Conservation (phyloP, 2,113 vertebrate species). For the Trichechus manatus region DNA sequence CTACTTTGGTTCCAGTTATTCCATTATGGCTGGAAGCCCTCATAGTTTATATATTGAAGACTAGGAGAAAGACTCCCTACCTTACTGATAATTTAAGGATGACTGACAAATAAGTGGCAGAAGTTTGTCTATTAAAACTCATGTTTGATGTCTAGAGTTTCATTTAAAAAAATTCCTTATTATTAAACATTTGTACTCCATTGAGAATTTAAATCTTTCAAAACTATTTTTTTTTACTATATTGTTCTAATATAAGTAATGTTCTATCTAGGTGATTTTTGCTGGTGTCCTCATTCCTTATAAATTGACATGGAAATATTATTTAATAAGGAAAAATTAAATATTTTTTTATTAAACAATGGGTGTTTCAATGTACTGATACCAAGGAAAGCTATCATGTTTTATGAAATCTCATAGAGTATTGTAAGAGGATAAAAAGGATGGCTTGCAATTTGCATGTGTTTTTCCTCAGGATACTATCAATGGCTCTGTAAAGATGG, state of each 20-base stretch:
- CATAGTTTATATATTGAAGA: neutral
- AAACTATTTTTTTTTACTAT: constrained; percentile 15
- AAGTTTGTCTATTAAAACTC: neutral
- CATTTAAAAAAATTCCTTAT: neutral
- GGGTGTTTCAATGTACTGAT: neutral
- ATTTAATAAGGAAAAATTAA: constrained; percentile 20
- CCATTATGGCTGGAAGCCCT: neutral
- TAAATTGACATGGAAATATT: constrained; percentile 18
- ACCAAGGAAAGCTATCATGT: neutral
- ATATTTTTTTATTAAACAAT: constrained; percentile 33
- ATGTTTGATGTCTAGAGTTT: neutral
- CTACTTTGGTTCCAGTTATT: neutral
- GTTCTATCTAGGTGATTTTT: neutral
- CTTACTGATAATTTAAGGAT: neutral
- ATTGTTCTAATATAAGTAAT: neutral
- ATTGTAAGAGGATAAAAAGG: neutral
- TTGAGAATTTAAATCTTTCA: constrained; percentile 42
- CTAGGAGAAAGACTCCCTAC: neutral
- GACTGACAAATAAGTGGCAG: neutral
- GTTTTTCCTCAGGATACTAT: neutral
- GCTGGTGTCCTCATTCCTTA: neutral
- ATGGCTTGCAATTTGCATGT: neutral
- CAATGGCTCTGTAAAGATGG: neutral
- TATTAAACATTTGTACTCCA: constrained; percentile 31
- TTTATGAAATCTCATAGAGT: neutral